A percentile compares a stretch with the other conserved stretches of the same genome.
Conservation (phyloP, 2,113 vertebrate genomes). For the Neomonachus schauinslandi region DNA sequence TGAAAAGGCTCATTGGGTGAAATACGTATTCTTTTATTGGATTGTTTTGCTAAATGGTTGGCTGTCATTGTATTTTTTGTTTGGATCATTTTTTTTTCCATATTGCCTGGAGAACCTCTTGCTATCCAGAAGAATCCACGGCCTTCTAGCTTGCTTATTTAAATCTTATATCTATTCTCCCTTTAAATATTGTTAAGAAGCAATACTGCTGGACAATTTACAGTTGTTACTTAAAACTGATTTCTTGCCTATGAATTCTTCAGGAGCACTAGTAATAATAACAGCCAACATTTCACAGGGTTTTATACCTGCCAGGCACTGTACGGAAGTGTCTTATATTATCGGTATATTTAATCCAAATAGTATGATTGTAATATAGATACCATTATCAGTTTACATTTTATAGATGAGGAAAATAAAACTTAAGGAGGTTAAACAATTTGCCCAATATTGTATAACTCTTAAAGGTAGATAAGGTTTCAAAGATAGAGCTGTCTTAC, state of each 20-base stretch:
- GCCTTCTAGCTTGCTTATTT: not conserved
- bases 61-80: not conserved
- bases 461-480: not conserved
- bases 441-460: not conserved
- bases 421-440: not conserved
- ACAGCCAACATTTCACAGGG: not conserved
- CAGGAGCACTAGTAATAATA: not conserved
- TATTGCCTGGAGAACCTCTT: not conserved
- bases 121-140: not conserved
- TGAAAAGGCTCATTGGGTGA: not conserved
- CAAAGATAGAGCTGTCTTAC: not conserved
- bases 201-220: not conserved
- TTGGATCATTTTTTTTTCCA: slow-evolving; percentile 26
- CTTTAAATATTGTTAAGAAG: slow-evolving; percentile 25
- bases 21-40: not conserved
- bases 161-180: not conserved
- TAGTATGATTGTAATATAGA: not conserved
- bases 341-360: not conserved
- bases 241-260: not conserved
- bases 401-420: not conserved
- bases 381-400: not conserved
- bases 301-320: not conserved
- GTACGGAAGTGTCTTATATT: not conserved
- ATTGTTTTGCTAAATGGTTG: not conserved
- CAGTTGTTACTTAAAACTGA: not conserved